Base-by-base conservation (phyloP, 2,888 invertebrate species). In the Abscondita cerata region DNA sequence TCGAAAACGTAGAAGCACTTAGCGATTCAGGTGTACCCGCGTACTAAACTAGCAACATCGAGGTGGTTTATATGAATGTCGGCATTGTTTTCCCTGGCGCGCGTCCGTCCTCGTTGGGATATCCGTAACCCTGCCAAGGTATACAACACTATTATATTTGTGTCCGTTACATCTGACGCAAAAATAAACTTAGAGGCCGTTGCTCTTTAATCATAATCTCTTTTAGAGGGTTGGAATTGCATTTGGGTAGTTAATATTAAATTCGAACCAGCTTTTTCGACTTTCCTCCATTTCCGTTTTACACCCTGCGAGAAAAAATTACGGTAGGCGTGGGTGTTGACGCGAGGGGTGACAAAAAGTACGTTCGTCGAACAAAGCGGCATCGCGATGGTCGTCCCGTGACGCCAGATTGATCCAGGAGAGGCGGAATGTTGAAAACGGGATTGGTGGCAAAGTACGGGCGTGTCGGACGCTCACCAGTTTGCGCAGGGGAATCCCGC, bases 11-110 rank as follows among this genome's bases (percentile, higher is more conserved):
- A 25, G 19, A 19, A 6, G 19, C 16, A 36, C 34, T 50, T 46
- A 46, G 12, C 40, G 50, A 33, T 31, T 57, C 33, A 44, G 33
- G 34, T 31, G 40, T 34, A 33, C 15, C 31, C 72, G 72, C 74
- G 72, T 70, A 75, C 72, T 68, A 68, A 75, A 74, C 73, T 72
- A 72, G 61, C 64, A 71, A 68, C 70, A 69, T 69, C 70, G 67
- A 68, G 71, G 69, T 67, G 70, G 66, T 73, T 72, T 72, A 72
- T 72, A 70, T 73, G 73, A 71, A 71, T 70, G 69, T 69, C 69
- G 69, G 70, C 73, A 72, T 76, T 77, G 76, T 77, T 76, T 77
- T n/a, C 75, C 73, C 75, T 76, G 74, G 74, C 76, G 69, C 70
- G 69, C 69, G 72, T 70, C 72, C 71, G 72, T 70, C 70, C 69